These are phyloP conservation scores for Patella caerulea DNA, from an alignment of 2,888 invertebrate species.

Conservation along the genomic window DNA sequence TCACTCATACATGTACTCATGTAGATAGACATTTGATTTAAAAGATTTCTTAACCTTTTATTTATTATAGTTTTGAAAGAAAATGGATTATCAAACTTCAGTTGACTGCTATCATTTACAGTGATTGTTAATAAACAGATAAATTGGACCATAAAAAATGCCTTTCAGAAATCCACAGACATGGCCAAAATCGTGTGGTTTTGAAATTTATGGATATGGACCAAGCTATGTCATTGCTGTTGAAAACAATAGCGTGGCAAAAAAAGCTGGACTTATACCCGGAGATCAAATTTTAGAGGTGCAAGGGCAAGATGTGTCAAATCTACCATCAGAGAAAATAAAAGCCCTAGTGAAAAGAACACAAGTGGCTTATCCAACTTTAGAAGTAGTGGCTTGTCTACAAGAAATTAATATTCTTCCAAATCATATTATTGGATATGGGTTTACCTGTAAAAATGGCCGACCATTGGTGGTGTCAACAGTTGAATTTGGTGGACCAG, in stretches of 20 bases:
- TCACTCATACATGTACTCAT: too few species aligned
- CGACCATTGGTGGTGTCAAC: slow-evolving; percentile 59
- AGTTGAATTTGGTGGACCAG: slow-evolving; percentile 64
- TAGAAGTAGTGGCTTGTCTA: slow-evolving; percentile 66
- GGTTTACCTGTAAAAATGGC: slow-evolving; percentile 58
- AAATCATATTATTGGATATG: slow-evolving; percentile 54
- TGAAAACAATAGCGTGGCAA: slow-evolving; percentile 62
- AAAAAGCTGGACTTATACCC: slow-evolving; percentile 61
- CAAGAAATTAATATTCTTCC: slow-evolving; percentile 55
- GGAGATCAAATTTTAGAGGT: slow-evolving; percentile 69
- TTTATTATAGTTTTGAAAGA: too few species aligned
- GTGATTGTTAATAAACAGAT: too few species aligned
- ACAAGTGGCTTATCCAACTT: slow-evolving; percentile 56
- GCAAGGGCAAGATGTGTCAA: slow-evolving; percentile 66
- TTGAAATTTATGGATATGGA: slow-evolving; percentile 67
- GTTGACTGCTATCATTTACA: too few species aligned
- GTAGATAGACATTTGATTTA: too few species aligned
- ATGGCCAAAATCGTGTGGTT: slow-evolving; percentile 69
- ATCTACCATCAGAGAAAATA: slow-evolving; percentile 61
- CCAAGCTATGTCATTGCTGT: slow-evolving; percentile 67
- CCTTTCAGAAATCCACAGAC: slow-evolving; percentile 42
- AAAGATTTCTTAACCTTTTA: too few species aligned
- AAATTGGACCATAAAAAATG: slow-evolving; percentile 35
- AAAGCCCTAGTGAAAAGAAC: slow-evolving; percentile 57
- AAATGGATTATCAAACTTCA: too few species aligned